Evolutionary conservation across 1,140 invertebrate genomes (phyloP), one percentile per base, ranked within the genome.

Genomic region (Sarcophaga peregrina): DNA sequence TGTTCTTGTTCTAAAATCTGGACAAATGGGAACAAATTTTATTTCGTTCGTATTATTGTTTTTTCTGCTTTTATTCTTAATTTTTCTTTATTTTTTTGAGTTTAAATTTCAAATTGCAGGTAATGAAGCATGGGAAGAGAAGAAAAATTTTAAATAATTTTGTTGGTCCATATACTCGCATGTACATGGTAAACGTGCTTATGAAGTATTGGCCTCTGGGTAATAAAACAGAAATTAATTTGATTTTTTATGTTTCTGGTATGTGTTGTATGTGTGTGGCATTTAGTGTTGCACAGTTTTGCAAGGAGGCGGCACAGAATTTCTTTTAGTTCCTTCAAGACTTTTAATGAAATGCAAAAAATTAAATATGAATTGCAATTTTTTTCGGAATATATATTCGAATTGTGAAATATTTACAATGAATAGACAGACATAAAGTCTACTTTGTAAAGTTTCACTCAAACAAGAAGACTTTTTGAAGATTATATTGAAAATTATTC

Each of bases 141-240:
- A 68, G 6, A 68, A 68, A 68, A 68, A 68, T 68, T 2, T 37
- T 1, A 68, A 20, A 25, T 68, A 68, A 68, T 68, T 68, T 15
- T 58, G 17, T 37, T 68, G 62, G 17, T 68, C 8, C 62, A 25
- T 68, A 68, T n/a, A 58, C 25, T 37, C 25, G 25, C 4, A 37
- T 37, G 25, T 37, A 37, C 4, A 4, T 37, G 25, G n/a, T 68
- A 20, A 25, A 68, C 20, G 17, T 68, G 58, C 58, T 68, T 15
- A 17, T 68, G 52, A 13, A 13, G 17, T 68, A 25, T 68, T 68
- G 62, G 62, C 62, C 62, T 68, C 62, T 68, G 62, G 62, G 62
- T 68, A 68, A 17, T 68, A 68, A 52, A 68, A 68, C 62, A 68
- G 62, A 68, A 17, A 20, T 68, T 68, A 68, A 68, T 68, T 20